These are phyloP conservation scores for Cerceris ruficornis DNA, from an alignment of 2,888 invertebrate genomes.

Conservation along the genomic window DNA sequence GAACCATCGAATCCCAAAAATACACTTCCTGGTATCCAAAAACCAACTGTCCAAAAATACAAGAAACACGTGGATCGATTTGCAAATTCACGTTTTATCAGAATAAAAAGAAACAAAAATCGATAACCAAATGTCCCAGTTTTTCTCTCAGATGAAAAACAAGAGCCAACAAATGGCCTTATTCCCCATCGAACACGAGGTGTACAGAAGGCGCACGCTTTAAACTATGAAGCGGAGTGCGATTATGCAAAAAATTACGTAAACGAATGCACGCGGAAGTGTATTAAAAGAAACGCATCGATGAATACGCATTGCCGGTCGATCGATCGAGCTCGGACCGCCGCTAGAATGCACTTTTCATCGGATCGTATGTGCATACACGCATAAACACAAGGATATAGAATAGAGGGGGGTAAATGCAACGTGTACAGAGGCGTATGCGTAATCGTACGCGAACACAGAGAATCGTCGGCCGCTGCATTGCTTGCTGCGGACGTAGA, in stretches of 20 bases:
- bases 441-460: no score
- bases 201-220: neutral
- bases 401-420: neutral
- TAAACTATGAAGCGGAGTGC: neutral
- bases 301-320: constrained; percentile 2
- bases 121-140: no score
- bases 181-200: neutral
- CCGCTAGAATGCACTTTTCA: constrained; percentile 37
- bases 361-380: neutral
- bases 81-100: no score
- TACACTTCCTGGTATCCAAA: no score
- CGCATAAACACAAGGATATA: neutral
- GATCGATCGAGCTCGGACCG: constrained; percentile 23
- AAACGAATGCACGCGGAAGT: constrained; percentile 1
- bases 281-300: constrained; percentile 9
- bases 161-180: no score
- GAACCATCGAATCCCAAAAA: no score
- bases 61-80: no score
- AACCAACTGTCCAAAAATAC: no score
- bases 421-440: no score
- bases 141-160: no score
- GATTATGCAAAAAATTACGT: neutral
- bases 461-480: no score
- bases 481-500: neutral
- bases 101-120: no score